These are phyloP conservation scores for Thunnus albacares DNA, from an alignment of 2,797 vertebrate genomes.

Conservation along the genomic window DNA sequence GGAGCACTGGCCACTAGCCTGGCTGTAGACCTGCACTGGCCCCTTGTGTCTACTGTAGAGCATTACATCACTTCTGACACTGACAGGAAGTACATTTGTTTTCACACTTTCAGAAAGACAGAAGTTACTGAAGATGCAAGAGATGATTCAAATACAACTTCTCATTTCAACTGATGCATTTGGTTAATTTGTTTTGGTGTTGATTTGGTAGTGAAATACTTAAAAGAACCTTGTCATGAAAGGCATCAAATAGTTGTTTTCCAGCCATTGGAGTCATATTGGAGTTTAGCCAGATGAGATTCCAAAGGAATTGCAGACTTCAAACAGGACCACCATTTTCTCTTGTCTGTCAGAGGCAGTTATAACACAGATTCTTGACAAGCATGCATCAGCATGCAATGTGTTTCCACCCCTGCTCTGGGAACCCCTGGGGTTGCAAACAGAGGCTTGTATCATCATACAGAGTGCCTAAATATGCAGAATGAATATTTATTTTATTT, in stretches of 20 bases:
- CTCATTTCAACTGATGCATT: neutral
- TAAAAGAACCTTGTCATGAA: neutral
- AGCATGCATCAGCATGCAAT: neutral
- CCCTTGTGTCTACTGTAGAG: constrained; percentile 69
- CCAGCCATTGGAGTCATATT: neutral
- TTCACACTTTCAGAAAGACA: neutral
- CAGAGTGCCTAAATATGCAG: constrained; percentile 8
- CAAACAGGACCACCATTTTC: constrained; percentile 1
- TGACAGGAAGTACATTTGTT: neutral
- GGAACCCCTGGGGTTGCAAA: constrained; percentile 14
- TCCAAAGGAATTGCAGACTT: constrained; percentile 23
- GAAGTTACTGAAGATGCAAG: neutral
- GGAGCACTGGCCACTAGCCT: neutral
- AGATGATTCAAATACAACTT: neutral
- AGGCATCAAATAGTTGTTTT: neutral
- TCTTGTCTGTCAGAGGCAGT: neutral
- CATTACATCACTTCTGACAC: constrained; percentile 57
- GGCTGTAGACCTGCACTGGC: constrained; percentile 67
- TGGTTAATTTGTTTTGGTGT: neutral
- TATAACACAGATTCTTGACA: neutral
- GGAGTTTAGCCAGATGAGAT: neutral
- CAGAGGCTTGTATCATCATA: constrained; percentile 11
- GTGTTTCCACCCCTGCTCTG: neutral
- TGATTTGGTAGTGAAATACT: neutral
- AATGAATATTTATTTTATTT: constrained; percentile 16